phyloP scores from a whole-genome alignment of 2,888 invertebrate species.

The Brachyptera risi region DNA sequence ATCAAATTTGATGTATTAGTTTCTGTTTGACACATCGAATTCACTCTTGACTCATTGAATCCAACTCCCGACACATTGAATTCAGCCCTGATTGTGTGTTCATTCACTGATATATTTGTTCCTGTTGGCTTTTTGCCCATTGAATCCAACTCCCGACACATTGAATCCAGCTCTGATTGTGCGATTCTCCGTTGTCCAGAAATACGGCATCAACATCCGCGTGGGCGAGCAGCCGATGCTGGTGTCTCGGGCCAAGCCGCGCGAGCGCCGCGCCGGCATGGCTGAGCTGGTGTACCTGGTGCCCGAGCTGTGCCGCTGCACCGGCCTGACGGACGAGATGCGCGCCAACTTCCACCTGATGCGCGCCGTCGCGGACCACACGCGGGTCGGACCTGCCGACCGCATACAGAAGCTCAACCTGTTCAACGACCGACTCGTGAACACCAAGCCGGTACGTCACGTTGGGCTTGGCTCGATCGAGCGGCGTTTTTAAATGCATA shows the following conservation, averaged over 20 bases:
- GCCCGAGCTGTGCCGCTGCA: slow-evolving; percentile 81
- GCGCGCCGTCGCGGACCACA: slow-evolving; percentile 66
- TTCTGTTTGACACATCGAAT: no score
- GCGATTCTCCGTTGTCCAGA: no score
- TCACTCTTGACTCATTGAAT: no score
- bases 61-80: no score
- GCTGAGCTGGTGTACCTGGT: slow-evolving; percentile 66
- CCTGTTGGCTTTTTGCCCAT: no score
- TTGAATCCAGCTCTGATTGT: no score
- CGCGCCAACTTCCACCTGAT: slow-evolving; percentile 59
- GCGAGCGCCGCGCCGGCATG: slow-evolving; percentile 68
- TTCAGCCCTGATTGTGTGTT: no score
- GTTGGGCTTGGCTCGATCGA: background rate
- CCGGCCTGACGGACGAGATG: slow-evolving; percentile 73
- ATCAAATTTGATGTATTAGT: no score
- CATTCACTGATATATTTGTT: no score
- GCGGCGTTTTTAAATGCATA: no score
- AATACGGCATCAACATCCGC: slow-evolving; percentile 62
- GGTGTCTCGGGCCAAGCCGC: slow-evolving; percentile 62
- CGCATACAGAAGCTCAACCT: slow-evolving; percentile 61
- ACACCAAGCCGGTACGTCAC: slow-evolving; percentile 43
- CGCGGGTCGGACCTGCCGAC: slow-evolving; percentile 65
- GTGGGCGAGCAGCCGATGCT: slow-evolving; percentile 73
- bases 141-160: no score
- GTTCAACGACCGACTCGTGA: slow-evolving; percentile 61